phyloP scores from a whole-genome alignment of 2,797 vertebrate species.

The Pantherophis vulpinus region DNA sequence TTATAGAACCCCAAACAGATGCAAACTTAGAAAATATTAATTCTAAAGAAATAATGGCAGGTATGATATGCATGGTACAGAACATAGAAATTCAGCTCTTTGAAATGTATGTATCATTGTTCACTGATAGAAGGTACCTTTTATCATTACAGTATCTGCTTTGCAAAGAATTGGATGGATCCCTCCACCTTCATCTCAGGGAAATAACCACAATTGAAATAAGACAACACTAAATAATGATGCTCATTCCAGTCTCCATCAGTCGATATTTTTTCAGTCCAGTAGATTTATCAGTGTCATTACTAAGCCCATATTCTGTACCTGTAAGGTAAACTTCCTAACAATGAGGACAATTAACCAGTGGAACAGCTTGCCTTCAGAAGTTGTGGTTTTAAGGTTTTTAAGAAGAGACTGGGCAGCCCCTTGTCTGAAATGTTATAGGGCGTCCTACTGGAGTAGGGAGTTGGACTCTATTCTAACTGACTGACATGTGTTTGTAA shows the following conservation, averaged over 20 bases:
- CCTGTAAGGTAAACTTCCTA: background rate
- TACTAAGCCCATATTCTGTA: constrained; percentile 54
- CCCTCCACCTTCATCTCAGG: background rate
- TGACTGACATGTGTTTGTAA: constrained; percentile 52
- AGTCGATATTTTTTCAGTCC: constrained; percentile 52
- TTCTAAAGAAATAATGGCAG: constrained; percentile 20
- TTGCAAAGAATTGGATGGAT: constrained; percentile 34
- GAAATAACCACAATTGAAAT: constrained; percentile 67
- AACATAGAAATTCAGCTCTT: constrained; percentile 61
- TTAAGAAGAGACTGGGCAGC: background rate
- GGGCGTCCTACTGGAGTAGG: background rate
- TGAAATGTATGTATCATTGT: constrained; percentile 58
- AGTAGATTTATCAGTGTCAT: constrained; percentile 47
- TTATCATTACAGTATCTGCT: constrained; percentile 57
- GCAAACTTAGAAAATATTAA: constrained; percentile 30
- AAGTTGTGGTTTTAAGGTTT: background rate
- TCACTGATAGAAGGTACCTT: constrained; percentile 64
- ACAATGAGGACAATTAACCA: background rate
- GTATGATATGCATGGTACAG: constrained; percentile 39
- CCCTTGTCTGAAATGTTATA: background rate
- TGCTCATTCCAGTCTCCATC: constrained; percentile 63
- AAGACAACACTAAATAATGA: constrained; percentile 65
- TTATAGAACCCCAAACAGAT: constrained; percentile 59
- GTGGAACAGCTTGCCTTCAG: background rate
- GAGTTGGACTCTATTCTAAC: background rate